These are phyloP conservation scores for Trachymyrmex cornetzi DNA, from an alignment of 1,140 invertebrate genomes.

Conservation along the genomic window DNA sequence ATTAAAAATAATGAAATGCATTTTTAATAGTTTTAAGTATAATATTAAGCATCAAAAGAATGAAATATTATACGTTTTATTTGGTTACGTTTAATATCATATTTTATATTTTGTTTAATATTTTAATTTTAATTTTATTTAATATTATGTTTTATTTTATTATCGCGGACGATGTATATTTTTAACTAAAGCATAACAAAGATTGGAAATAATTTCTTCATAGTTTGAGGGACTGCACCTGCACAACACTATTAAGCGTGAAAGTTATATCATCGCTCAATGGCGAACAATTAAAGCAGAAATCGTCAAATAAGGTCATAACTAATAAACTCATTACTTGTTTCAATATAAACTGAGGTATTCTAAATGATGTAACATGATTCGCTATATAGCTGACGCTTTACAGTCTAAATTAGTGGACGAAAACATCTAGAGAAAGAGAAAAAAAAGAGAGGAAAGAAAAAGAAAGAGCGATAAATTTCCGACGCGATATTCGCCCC, in stretches of 20 bases:
- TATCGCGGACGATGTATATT: background rate
- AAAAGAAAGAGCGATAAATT: conserved; percentile 52
- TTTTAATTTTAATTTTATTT: background rate
- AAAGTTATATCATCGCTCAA: conserved; percentile 2
- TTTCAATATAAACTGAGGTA: conserved; percentile 48
- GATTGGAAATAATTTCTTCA: conserved; percentile 9
- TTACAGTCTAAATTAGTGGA: conserved; percentile 60
- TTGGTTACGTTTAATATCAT: too few species aligned
- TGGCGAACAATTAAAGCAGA: background rate
- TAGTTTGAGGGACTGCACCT: background rate
- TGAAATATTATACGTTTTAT: too few species aligned
- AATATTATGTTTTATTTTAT: background rate
- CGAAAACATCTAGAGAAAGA: conserved; percentile 43
- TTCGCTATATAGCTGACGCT: conserved; percentile 59
- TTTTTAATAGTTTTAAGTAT: background rate
- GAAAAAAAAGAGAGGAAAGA: background rate
- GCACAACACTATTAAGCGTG: background rate
- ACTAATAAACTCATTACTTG: conserved; percentile 39
- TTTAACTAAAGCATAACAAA: background rate
- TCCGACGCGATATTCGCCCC: conserved; percentile 14
- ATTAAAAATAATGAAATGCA: background rate
- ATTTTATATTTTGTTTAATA: too few species aligned
- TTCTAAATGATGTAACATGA: conserved; percentile 65
- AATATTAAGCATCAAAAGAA: too few species aligned
- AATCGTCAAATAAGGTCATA: conserved; percentile 34